Conservation (phyloP, 2,888 invertebrate genomes). For the Cinara cedri region DNA sequence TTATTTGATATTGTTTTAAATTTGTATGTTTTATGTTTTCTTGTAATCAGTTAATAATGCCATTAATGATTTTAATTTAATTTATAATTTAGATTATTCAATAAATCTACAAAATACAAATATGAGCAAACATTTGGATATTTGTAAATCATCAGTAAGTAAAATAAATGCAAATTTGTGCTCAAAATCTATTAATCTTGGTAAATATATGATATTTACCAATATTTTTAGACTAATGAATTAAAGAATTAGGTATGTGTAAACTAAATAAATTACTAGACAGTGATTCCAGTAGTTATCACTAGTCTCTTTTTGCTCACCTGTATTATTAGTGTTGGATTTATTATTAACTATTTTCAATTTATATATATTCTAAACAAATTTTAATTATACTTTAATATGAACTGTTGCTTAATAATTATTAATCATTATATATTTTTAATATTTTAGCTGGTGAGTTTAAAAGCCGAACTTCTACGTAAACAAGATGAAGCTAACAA, state of each 20-base stretch:
- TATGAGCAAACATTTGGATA: slow-evolving; percentile 49
- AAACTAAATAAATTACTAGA: too few species aligned
- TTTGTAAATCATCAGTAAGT: slow-evolving; percentile 54
- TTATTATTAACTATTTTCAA: not conserved
- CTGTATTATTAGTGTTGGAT: too few species aligned
- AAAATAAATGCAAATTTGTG: not conserved
- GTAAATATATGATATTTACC: not conserved
- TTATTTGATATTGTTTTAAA: too few species aligned
- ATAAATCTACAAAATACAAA: not conserved
- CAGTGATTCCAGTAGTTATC: too few species aligned
- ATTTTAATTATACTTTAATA: not conserved
- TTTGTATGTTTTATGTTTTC: too few species aligned
- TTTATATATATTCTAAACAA: not conserved
- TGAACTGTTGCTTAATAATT: not conserved
- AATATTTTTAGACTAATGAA: not conserved
- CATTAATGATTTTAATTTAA: too few species aligned
- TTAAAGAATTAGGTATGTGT: too few species aligned
- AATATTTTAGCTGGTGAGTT: slow-evolving; percentile 71
- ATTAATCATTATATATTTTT: not conserved
- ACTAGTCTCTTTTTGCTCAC: too few species aligned
- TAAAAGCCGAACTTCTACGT: slow-evolving; percentile 86
- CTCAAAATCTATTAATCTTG: not conserved
- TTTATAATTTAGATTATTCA: too few species aligned
- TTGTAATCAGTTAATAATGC: too few species aligned
- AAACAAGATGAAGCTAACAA: slow-evolving; percentile 84